Base-by-base conservation (phyloP, 1,140 invertebrate species). In the Lucilia cuprina region DNA sequence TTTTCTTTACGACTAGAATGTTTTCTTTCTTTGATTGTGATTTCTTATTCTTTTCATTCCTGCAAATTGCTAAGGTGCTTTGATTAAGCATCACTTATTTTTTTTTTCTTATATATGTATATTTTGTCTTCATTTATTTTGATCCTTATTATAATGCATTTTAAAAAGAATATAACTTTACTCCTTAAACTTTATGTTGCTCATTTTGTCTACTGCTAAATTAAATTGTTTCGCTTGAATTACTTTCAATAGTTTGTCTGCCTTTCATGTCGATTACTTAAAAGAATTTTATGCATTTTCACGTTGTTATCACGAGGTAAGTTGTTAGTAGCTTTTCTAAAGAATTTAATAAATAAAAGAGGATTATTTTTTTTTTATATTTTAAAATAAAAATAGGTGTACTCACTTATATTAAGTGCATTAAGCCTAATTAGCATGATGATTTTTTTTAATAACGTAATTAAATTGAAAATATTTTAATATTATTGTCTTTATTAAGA, bases 1-100 rank as follows among this genome's bases (percentile, higher is more conserved):
- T 70, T 5, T 21, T 21, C 5, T 70, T 21, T 21, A 0, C n/a
- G 2, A 19, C 17, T 12, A 17, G 12, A 5, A 70, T 70, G 8
- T 41, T 41, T 21, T 70, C 65, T 70, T 70, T 70, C 65, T 5
- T 5, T 21, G 19, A 19, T 70, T 70, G n/a, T 70, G 65, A 70
- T 70, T 70, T 70, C 14, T n/a, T 60, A 14, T 41, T 41, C 41
- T 55, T 55, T 55, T 70, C 41, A 10, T 30, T 19, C 8, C 65
- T 70, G 65, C 65, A 25, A 70, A 70, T 70, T 70, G 65, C 65
- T 70, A 70, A 70, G 65, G 65, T 70, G 65, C 65, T 70, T 70
- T 70, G 19, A 70, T 70, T 70, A 25, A 70, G 65, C 65, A 5
- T 70, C 19, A 21, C 17, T 25, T n/a, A n/a, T 21, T 70, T 70